Evolutionary conservation across 2,113 vertebrate species (phyloP), one percentile per base, ranked within the genome.

Genomic region (Tretioscincus oriximinensis): DNA sequence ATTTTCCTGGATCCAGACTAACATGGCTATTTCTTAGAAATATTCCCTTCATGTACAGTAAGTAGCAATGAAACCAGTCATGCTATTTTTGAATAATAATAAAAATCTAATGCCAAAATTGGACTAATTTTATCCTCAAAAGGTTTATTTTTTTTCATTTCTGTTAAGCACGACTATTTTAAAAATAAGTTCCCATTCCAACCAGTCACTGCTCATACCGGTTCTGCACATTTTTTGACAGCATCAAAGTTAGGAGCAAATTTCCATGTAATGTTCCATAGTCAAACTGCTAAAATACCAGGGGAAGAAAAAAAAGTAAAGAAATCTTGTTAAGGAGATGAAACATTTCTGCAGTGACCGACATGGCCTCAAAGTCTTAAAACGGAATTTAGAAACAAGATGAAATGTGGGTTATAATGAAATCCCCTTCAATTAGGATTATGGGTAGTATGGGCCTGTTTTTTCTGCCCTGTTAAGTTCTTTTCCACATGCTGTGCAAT

Each of bases 351-450:
- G 67, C 58, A 51, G 41, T 71, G 67, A 82, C 41, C 24, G 24
- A 21, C 66, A 41, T 35, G 81, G 67, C 28, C 54, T 63, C 41
- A 82, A 49, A 70, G 66, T 28, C 22, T 82, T 54, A 64, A 76
- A 76, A 63, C 31, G 41, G 81, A 61, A 77, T 77, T 76, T 51
- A 70, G 41, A 31, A 64, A 71, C 14, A 35, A 69, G 65, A 82
- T 70, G 73, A 82, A 70, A 76, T 68, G 54, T 2, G 31, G 67
- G 73, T 61, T 82, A 76, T 71, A 54, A 70, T 4, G 22, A 82
- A 82, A 77, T 65, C 58, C 58, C n/a, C 41, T 24, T 77, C 28
- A 54, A 77, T 63, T 77, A n/a, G 41, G 45, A 82, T 76, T 76
- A 82, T 47, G n/a, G 58, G 11, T 45, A n/a, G 14, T 49, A 8